Base-by-base conservation (phyloP, 2,113 vertebrate species). In the Misgurnus anguillicaudatus region DNA sequence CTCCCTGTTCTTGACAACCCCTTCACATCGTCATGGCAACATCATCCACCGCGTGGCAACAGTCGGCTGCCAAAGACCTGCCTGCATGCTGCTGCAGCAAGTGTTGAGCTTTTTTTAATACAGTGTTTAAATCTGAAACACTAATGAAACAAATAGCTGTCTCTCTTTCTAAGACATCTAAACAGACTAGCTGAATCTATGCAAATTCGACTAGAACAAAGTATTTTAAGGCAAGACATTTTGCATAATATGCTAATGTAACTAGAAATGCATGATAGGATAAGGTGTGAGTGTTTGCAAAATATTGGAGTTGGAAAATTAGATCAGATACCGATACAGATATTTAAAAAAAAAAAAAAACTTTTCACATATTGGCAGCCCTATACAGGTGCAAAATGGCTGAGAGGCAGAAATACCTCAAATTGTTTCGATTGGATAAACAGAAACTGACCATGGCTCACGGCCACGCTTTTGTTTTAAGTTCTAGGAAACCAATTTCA, bases 11-110 rank as follows among this genome's bases (percentile, higher is more conserved):
- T 68, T 79, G 66, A 74, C 72, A 82, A 65, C 69, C 61, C 62
- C 57, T 11, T 57, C 38, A 61, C 36, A 86, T 87, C 36, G 84
- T 83, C 84, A 88, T 87, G 83, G 85, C 80, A 88, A 87, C 85
- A 79, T 80, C 77, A 77, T 55, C 57, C 19, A 53, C 68, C 31
- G 55, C 63, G 17, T 82, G 65, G 71, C 64, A 80, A 74, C 76
- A 60, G 58, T 83, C 60, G 31, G 82, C 60, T 67, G 80, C 69
- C 65, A 78, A 76, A 51, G 77, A 78, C 71, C 80, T 62, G 79
- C 57, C 36, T 17, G 71, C 62, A 68, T 74, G 24, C 73, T 16
- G 41, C 55, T 64, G 64, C 73, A 71, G 64, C 45, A 24, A 62
- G 19, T 39, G 8, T n/a, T 55, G 17, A 19, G 0, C 45, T 19